Conservation (phyloP, 2,888 invertebrate genomes). For the Archaeoteleia sp. region DNA sequence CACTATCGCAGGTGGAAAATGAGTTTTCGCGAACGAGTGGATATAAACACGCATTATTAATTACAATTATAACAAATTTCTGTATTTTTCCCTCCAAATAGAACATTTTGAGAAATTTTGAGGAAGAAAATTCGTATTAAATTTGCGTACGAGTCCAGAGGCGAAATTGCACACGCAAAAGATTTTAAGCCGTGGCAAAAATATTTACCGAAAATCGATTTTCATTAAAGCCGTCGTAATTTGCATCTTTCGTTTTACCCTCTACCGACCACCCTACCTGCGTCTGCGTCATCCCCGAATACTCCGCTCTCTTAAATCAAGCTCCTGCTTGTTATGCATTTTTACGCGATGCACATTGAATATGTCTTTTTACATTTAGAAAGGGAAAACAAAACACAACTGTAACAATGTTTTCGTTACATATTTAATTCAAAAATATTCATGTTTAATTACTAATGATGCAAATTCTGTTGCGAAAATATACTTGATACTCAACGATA, state of each 20-base stretch:
- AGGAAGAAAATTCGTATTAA: constrained; percentile 6
- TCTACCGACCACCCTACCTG: constrained; percentile 54
- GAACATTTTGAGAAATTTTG: not conserved
- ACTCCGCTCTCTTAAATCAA: constrained; percentile 53
- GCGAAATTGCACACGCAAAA: constrained; percentile 15
- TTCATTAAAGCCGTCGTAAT: constrained; percentile 57
- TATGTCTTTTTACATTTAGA: constrained; percentile 25
- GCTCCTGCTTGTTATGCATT: constrained; percentile 53
- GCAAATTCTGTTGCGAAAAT: too few species aligned
- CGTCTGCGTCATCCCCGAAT: constrained; percentile 48
- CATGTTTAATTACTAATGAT: too few species aligned
- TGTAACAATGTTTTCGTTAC: not conserved
- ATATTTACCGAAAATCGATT: constrained; percentile 58
- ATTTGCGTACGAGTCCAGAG: constrained; percentile 6
- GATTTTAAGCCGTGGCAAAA: constrained; percentile 38
- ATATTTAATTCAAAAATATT: too few species aligned
- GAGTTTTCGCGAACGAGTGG: constrained; percentile 28
- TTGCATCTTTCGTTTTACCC: constrained; percentile 58
- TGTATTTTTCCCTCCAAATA: not conserved
- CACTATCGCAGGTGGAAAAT: constrained; percentile 42
- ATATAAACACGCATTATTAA: constrained; percentile 33
- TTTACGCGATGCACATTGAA: constrained; percentile 41
- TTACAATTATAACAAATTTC: constrained; percentile 22
- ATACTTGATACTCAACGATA: too few species aligned
- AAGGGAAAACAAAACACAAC: constrained; percentile 10